Base-by-base conservation (phyloP, 1,140 invertebrate species). In the Drosophila saltans region DNA sequence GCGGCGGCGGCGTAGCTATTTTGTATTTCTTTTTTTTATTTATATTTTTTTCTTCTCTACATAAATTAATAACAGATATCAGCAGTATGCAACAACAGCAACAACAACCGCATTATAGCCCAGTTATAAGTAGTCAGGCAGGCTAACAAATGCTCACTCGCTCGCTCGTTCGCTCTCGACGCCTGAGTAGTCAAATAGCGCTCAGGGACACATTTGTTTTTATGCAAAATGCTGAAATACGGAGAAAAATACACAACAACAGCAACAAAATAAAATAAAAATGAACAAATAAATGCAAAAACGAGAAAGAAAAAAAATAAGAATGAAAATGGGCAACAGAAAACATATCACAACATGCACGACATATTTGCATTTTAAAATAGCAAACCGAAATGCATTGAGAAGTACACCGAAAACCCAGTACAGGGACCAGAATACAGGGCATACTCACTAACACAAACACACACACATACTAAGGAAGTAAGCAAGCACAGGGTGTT, bases 1-100 rank as follows among this genome's bases (percentile, higher is more conserved):
- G 66, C 76, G 75, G 75, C 21, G 26, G 45, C 4, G n/a, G 45
- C 45, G 45, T 10, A 26, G 45, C 21, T 30, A 63, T 66, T 73
- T 73, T 83, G 21, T 52, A 52, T 52, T 7, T 24, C 3, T 48
- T 7, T 48, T 24, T 41, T 41, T 10, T 10, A 16, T 16, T 16
- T 16, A 16, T 16, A 16, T 10, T 48, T 48, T 7, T 39, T 9
- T n/a, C 11, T n/a, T 16, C 21, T 83, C 79, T 81, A 81, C 84
- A 89, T 89, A 89, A 90, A 89, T 89, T 89, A 89, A 89, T 89
- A 89, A 90, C 85, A 90, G 84, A 89, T 89, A 89, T 89, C 80
- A 83, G 72, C 79, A 56, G 45, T 56, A 66, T 62, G 61, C 57
- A 71, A 43, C 57, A 66, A 67, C 59, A 64, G 63, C 75, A 77